These are phyloP conservation scores for Leptodon cayanensis DNA, from an alignment of 2,797 vertebrate species.

Conservation along the genomic window DNA sequence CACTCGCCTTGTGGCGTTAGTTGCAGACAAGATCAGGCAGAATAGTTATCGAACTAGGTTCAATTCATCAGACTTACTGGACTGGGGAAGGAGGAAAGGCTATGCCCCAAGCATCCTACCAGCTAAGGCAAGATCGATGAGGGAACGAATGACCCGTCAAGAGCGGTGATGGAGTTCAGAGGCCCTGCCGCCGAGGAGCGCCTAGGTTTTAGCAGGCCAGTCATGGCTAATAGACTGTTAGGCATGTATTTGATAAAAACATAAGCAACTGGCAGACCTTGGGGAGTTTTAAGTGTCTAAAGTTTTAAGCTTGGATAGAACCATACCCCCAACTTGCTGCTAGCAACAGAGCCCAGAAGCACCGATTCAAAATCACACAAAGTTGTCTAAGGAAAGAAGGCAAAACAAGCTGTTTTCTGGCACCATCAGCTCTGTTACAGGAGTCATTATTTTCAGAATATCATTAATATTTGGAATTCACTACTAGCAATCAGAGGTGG, in stretches of 20 bases:
- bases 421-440: background rate
- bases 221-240: background rate
- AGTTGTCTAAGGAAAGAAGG: background rate
- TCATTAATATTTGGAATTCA: background rate
- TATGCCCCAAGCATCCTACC: background rate
- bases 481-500: background rate
- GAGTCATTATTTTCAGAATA: background rate
- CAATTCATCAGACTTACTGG: background rate
- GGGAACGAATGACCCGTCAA: accelerated
- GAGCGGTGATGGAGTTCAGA: background rate
- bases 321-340: background rate
- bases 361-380: background rate
- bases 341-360: background rate
- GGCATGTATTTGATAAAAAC: background rate
- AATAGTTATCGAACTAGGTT: background rate
- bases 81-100: background rate
- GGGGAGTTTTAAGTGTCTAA: background rate
- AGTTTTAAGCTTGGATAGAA: background rate
- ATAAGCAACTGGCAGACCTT: background rate
- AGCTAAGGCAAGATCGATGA: background rate
- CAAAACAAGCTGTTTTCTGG: background rate
- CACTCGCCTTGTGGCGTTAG: accelerated
- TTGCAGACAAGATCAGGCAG: background rate
- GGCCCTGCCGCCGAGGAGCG: background rate
- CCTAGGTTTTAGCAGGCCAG: background rate